Percentiles rank a stretch among this genome's conserved stretches.
Conservation (phyloP, 2,888 invertebrate species). For the Digitonthophagus gazella region DNA sequence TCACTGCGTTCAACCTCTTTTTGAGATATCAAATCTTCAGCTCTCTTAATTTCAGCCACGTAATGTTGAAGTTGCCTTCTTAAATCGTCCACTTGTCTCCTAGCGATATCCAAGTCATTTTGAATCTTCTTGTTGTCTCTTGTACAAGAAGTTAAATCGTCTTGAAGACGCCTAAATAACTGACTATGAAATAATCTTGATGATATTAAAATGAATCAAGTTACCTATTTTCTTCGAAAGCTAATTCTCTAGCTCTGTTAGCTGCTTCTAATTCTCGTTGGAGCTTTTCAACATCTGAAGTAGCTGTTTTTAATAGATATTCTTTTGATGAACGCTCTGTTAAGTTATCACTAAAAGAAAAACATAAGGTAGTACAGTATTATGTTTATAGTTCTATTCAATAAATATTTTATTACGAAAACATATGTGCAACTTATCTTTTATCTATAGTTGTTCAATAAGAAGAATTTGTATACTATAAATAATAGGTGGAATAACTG, state of each 20-base stretch:
- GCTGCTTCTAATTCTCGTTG: constrained; percentile 61
- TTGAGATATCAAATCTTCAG: constrained; percentile 71
- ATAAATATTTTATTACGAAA: too few relatives aligned
- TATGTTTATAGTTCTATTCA: too few relatives aligned
- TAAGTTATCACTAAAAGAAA: constrained; percentile 11
- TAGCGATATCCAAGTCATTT: constrained; percentile 66
- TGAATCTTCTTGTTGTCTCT: constrained; percentile 61
- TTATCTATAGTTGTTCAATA: too few relatives aligned
- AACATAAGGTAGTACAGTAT: not conserved
- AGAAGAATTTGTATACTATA: too few relatives aligned
- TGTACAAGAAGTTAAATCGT: constrained; percentile 66
- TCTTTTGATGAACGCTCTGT: constrained; percentile 45
- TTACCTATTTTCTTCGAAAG: constrained; percentile 60
- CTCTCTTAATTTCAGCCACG: constrained; percentile 75
- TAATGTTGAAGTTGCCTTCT: constrained; percentile 78
- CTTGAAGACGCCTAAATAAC: constrained; percentile 59
- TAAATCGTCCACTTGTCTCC: constrained; percentile 69
- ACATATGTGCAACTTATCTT: too few relatives aligned
- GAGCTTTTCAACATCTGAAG: constrained; percentile 57
- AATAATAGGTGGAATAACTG: too few relatives aligned
- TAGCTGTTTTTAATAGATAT: constrained; percentile 54
- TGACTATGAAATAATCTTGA: not conserved
- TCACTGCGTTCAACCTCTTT: constrained; percentile 79
- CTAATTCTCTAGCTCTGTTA: constrained; percentile 59
- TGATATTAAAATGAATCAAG: constrained; percentile 16